A percentile compares a stretch with the other conserved stretches of the same genome.
phyloP scores from a whole-genome alignment of 2,113 vertebrate species.

The Crotalus viridis region DNA sequence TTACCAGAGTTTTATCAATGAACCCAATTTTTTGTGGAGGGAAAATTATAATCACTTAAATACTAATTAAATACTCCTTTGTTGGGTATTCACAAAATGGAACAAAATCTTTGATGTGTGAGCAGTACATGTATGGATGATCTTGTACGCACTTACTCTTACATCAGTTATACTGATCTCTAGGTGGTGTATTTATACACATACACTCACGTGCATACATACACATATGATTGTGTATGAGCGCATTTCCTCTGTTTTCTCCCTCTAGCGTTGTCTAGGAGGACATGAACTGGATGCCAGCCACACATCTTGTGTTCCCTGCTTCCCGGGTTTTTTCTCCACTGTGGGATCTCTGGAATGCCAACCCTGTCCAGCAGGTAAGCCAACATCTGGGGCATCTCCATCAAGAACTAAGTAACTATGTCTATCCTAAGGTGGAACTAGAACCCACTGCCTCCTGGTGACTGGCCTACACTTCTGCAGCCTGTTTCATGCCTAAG shows the following conservation, averaged over 20 bases:
- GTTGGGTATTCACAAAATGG: not conserved
- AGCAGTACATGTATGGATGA: not conserved
- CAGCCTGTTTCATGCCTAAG: too few relatives aligned
- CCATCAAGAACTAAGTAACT: fast-evolving
- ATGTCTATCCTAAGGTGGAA: not conserved
- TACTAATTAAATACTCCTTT: not conserved
- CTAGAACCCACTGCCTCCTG: not conserved
- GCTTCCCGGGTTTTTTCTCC: slow-evolving; percentile 67
- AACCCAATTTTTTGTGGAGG: not conserved
- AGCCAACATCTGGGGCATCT: not conserved
- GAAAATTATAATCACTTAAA: not conserved
- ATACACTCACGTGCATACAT: not conserved
- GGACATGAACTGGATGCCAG: slow-evolving; percentile 70
- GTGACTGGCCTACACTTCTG: not conserved
- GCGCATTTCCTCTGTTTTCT: not conserved
- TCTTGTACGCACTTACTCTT: not conserved
- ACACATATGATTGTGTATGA: not conserved
- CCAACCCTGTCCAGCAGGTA: slow-evolving; percentile 79
- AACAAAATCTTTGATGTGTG: not conserved
- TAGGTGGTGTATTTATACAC: not conserved
- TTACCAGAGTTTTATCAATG: not conserved
- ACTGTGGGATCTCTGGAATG: slow-evolving; percentile 57
- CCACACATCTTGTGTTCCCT: slow-evolving; percentile 64
- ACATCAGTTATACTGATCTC: not conserved
- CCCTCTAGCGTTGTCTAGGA: slow-evolving; percentile 61